Base-by-base conservation (phyloP, 2,888 invertebrate genomes). In the Phyllotreta cruciferae region DNA sequence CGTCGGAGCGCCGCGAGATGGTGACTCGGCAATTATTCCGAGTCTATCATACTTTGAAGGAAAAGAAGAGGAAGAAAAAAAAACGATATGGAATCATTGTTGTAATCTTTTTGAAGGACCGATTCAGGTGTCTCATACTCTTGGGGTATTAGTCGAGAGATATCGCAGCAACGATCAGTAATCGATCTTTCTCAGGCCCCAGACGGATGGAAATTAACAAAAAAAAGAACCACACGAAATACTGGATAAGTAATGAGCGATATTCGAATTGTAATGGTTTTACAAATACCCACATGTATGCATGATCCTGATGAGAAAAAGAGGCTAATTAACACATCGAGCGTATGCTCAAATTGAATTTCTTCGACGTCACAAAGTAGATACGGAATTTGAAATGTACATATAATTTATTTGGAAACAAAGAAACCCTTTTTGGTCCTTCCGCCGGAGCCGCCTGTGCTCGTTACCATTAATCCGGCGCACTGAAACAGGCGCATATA, bases 51-150 rank as follows among this genome's bases (percentile, higher is more conserved):
- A 70, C 69, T 71, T 72, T 70, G 60, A 11, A 24, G 24, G 1
- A 24, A 24, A 24, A 24, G 24, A 24, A 24, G 24, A 24, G 54
- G 38, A 41, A 39, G 41, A 54, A 54, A 49, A 55, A 74, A 73
- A 73, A 73, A 61, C 53, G 53, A 70, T 70, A 69, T 70, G 68
- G 73, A 75, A 75, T 73, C 74, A 74, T 74, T 73, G 73, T 74
- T 74, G 73, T 71, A 73, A 75, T 75, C 74, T 74, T 72, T 74
- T 74, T 73, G 72, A 74, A 71, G 70, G 70, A 69, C 73, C 74
- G 74, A 74, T 66, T 63, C 68, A 66, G 63, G 63, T 63, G 64
- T 68, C 68, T 66, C 69, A 61, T 62, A 63, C 53, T 49, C 50
- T 58, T 50, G 34, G 64, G 47, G 49, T 60, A 61, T 45, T 60